Evolutionary conservation across 2,113 vertebrate species (phyloP), one percentile per base, ranked within the genome.

Genomic region (Addax nasomaculatus): DNA sequence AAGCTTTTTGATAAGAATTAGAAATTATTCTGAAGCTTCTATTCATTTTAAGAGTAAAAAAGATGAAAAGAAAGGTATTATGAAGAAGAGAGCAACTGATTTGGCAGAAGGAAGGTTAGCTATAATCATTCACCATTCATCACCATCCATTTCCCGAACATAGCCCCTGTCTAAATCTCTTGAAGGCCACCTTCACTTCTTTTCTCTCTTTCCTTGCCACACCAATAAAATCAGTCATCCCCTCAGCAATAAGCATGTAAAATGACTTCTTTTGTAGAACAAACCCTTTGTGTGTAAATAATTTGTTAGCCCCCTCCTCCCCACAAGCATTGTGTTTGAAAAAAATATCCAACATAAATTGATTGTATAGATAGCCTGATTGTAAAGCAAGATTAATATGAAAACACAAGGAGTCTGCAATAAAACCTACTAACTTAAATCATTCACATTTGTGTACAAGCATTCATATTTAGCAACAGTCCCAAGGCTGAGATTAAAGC

Each of bases 401-500:
- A 98, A 98, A 99, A 99, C 93, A 98, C 98, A 98, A 99, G 98
- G 98, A 99, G 98, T 97, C 98, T 98, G 98, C 97, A 99, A 98
- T 99, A 99, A 99, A 99, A 98, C 49, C 97, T 96, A 94, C 98
- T 98, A 98, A 98, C 98, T 98, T 99, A 99, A 99, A 99, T 99
- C 98, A 99, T 98, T 98, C 23, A 19, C 96, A 98, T 99, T 99
- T 99, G 99, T 99, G 98, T 98, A 99, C 98, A 98, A 98, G 99
- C 98, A 98, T 98, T 99, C 98, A 98, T 99, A 99, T 99, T 99
- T 99, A 99, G 98, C 98, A 99, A 98, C 98, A 98, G 98, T 99
- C 99, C 99, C 99, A 99, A 99, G 99, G 98, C 99, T 99, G 98
- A 99, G 98, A 99, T 99, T 99, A 99, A 99, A 99, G 98, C 99